Conservation (phyloP, 92 coral and sea anemone genomes). For the Scolanthus callimorphus region DNA sequence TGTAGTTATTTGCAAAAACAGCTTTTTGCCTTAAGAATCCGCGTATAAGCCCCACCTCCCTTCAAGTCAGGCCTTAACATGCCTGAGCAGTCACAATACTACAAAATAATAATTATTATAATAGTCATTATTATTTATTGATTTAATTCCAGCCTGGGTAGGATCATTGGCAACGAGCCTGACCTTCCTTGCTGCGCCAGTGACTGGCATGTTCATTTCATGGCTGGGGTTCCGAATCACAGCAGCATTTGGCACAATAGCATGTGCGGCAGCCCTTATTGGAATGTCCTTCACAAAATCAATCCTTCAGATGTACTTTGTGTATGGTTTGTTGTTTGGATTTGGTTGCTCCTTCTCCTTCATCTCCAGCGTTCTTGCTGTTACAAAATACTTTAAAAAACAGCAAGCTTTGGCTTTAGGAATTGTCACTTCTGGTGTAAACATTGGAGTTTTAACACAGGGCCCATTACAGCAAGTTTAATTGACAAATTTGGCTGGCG, state of each 20-base stretch:
- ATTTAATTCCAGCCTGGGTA: not conserved
- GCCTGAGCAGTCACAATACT: no score
- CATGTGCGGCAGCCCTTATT: not conserved
- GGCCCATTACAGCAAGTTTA: not conserved
- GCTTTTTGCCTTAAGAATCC: no score
- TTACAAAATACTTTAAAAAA: not conserved
- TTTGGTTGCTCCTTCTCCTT: not conserved
- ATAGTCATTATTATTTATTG: no score
- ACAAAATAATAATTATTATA: no score
- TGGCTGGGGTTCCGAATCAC: not conserved
- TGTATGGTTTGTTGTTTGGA: not conserved
- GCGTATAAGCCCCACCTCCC: no score
- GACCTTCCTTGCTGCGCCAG: not conserved
- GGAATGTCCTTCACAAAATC: not conserved
- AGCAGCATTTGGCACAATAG: not conserved
- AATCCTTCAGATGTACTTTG: not conserved
- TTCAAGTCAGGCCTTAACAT: no score
- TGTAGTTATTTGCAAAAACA: no score
- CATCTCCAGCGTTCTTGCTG: not conserved
- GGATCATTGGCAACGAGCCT: not conserved
- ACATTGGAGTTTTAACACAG: not conserved
- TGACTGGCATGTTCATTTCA: not conserved
- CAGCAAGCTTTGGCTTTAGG: not conserved
- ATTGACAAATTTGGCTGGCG: constrained; percentile 2
- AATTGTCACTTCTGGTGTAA: not conserved